A percentile compares a stretch with the other conserved stretches of the same genome.
Evolutionary conservation across 1,140 invertebrate genomes (phyloP).

Genomic region (fruit fly (Drosophila melanogaster)): DNA sequence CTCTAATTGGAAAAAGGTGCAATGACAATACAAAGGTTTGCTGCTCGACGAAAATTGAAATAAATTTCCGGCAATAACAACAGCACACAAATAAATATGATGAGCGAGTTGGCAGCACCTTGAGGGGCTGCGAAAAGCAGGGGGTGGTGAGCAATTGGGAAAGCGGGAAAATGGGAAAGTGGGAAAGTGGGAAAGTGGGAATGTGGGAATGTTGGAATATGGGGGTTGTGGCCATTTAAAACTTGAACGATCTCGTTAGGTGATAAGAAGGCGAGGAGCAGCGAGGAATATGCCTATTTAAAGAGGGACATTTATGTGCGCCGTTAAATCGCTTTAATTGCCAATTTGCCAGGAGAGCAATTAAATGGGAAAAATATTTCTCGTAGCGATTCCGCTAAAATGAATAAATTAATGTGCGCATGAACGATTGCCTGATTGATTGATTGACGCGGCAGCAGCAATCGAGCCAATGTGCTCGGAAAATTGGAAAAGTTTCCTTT

Average conservation of each 20-base stretch:
- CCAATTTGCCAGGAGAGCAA: slow-evolving; percentile 74
- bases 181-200: too few species aligned
- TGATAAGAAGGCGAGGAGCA: slow-evolving; percentile 7
- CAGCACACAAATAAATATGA: slow-evolving; percentile 81
- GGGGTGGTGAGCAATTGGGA: background rate
- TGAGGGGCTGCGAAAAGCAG: background rate
- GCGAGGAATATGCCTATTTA: slow-evolving; percentile 2
- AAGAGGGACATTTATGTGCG: slow-evolving; percentile 47
- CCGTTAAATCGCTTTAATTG: slow-evolving; percentile 82
- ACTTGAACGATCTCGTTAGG: slow-evolving; percentile 52
- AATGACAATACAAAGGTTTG: slow-evolving; percentile 82
- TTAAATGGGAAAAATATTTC: slow-evolving; percentile 73
- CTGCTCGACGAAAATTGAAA: slow-evolving; percentile 77
- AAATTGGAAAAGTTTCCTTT: slow-evolving; percentile 49
- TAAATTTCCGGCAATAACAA: slow-evolving; percentile 81
- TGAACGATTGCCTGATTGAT: slow-evolving; percentile 73
- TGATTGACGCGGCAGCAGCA: slow-evolving; percentile 47
- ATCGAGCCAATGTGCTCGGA: slow-evolving; percentile 1
- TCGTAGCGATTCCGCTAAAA: slow-evolving; percentile 53
- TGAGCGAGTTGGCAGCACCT: slow-evolving; percentile 77
- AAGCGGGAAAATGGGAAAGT: too few species aligned
- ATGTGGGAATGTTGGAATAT: background rate
- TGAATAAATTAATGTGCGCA: slow-evolving; percentile 77
- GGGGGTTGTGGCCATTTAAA: slow-evolving; percentile 64
- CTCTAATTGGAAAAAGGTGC: slow-evolving; percentile 79